Evolutionary conservation across 2,113 vertebrate species (phyloP), one percentile per base, ranked within the genome.

Genomic region (Calyptomena viridis): DNA sequence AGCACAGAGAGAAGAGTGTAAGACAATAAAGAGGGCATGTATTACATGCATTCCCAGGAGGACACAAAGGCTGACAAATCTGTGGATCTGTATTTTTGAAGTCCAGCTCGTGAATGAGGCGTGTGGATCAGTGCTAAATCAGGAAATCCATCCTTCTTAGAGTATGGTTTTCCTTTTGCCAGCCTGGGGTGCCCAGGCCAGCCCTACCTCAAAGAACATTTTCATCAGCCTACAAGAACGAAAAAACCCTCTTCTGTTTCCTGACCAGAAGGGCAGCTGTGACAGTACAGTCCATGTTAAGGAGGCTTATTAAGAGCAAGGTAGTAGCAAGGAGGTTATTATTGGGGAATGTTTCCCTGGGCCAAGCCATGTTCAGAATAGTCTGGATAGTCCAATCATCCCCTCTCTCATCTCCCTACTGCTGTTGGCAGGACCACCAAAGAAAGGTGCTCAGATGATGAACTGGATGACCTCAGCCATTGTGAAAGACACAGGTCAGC

Each of bases 401-500:
- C 46, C 73, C 25, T 49, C 33, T 77, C 56, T 79, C 47, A 49
- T 73, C 81, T 77, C 47, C 68, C 56, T 84, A 14, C 39, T 73
- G 76, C 77, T 93, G 69, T 75, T 71, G 74, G 68, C 79, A 91
- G 78, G 68, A 77, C 55, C 89, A 69, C 83, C 77, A 74, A 42
- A 72, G 82, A 47, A 71, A 82, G 60, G 52, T 71, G 78, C 81
- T 86, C 79, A 78, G 40, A 7, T 49, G 78, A 74, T 67, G 82
- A 69, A 10, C 33, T 13, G 64, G 66, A 15, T 94, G 62, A 84
- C 55, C 77, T 69, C 60, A 72, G 40, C 89, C 73, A 23, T 39
- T 89, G 90, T 90, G 80, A 85, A 89, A 53, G 71, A 27, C 83
- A 25, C 23, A 87, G 92, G 75, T 87, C 94, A 95, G 89, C 78